A percentile compares a stretch with the other conserved stretches of the same genome.
These are phyloP conservation scores for Troides aeacus DNA, from an alignment of 2,888 invertebrate species.

Conservation along the genomic window DNA sequence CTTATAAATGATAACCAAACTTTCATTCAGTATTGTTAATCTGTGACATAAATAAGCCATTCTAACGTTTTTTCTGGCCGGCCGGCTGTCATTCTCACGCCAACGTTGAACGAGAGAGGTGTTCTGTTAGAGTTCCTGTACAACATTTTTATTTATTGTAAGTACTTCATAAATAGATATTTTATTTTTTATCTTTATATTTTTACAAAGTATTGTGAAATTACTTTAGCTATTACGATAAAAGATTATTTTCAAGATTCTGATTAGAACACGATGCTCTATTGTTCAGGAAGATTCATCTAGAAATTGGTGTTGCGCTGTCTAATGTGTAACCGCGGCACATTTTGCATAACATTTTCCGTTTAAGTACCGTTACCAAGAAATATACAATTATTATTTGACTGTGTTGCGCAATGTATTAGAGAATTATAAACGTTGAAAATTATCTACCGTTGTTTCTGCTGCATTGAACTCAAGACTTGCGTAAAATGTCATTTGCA, in stretches of 20 bases:
- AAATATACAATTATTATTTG: conserved; percentile 1
- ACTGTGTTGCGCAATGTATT: conserved; percentile 19
- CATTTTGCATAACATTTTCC: background rate
- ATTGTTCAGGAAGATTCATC: conserved; percentile 27
- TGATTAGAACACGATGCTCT: conserved; percentile 9
- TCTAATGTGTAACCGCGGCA: conserved; percentile 5
- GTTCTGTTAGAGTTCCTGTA: conserved; percentile 10
- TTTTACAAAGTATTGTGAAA: background rate
- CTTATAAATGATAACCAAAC: too few species aligned
- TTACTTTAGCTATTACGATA: background rate
- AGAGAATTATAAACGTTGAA: background rate
- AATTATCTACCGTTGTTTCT: background rate
- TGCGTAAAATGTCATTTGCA: too few species aligned
- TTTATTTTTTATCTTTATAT: background rate
- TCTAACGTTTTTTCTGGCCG: conserved; percentile 14
- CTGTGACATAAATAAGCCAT: background rate
- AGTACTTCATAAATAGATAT: conserved; percentile 9
- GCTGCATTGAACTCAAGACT: background rate
- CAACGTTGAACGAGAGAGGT: conserved; percentile 12
- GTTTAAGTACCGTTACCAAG: background rate
- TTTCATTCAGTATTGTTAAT: background rate
- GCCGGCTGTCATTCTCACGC: conserved; percentile 28
- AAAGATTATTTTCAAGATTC: background rate
- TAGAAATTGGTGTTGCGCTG: conserved; percentile 19
- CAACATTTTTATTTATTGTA: conserved; percentile 25